Evolutionary conservation across 2,888 invertebrate species (phyloP), one percentile per base, ranked within the genome.

Genomic region (Lycocerus yunnanus): DNA sequence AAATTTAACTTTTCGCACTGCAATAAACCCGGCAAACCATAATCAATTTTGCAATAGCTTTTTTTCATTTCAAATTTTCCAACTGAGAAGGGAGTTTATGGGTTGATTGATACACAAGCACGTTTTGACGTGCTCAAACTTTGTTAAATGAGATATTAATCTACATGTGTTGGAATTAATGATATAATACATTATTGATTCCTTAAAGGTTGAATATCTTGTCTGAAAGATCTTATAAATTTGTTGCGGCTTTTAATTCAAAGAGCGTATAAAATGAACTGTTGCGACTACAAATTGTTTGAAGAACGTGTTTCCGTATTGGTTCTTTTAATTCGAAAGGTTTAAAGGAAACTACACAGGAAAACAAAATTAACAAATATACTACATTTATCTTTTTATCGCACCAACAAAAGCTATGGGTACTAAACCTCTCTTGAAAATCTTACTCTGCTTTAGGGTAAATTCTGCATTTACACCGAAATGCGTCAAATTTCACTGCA

Each of bases 231-330:
- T 63, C 61, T 20, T 63, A 63, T 18, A 63, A 63, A 63, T 63
- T 63, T 63, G 20, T 63, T 63, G 18, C n/a, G 61, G 61, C 61
- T 63, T 63, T 63, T 63, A 63, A 63, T 73, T 71, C 59, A 71
- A 73, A 66, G 14, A 58, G 27, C 72, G 61, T 70, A 67, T 58
- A 73, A 72, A 73, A 60, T 73, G 68, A 68, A 61, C 70, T 71
- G 68, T 65, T 59, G 58, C 43, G 75, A 73, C 70, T 73, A 77
- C 77, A 73, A 77, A 77, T 75, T 75, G 75, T 71, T 73, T 71
- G 60, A 74, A 69, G 71, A 60, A 75, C 75, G 75, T 75, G 72
- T 72, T 77, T 75, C 77, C 75, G 65, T 61, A 60, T 20, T 20
- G 63, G 59, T 74, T 70, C 70, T 69, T 72, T 71, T 61, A 71